Conservation (phyloP, 2,888 invertebrate species). For the Anaspis maculata region DNA sequence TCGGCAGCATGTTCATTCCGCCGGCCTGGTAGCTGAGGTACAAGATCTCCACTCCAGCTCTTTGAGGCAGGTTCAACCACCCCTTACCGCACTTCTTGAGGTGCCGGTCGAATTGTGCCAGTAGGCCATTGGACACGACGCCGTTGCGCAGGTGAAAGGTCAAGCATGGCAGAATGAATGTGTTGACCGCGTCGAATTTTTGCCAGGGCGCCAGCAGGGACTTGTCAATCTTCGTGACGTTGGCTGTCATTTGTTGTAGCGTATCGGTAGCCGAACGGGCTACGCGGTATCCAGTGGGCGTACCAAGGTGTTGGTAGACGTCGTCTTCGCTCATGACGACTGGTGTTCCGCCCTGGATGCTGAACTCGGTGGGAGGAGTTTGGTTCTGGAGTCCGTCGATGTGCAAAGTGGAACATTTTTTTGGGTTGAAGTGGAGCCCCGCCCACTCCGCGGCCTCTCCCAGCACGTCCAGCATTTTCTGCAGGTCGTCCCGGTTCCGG, state of each 20-base stretch:
- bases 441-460: slow-evolving; percentile 9
- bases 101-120: no score
- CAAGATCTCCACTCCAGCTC: no score
- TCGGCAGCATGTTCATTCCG: no score
- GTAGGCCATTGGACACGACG: no score
- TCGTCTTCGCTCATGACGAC: slow-evolving; percentile 17
- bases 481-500: slow-evolving; percentile 11
- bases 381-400: slow-evolving; percentile 12
- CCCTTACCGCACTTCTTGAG: no score
- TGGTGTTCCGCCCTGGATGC: slow-evolving; percentile 16
- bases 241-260: slow-evolving; percentile 15
- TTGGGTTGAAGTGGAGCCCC: slow-evolving; percentile 26
- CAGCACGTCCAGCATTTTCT: slow-evolving; percentile 9
- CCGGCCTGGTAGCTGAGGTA: no score
- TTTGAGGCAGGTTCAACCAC: no score
- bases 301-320: slow-evolving; percentile 28
- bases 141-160: slow-evolving; percentile 27
- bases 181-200: slow-evolving; percentile 20
- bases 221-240: slow-evolving; percentile 12
- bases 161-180: slow-evolving; percentile 24
- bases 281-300: slow-evolving; percentile 25
- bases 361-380: slow-evolving; percentile 12
- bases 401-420: slow-evolving; percentile 24
- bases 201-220: slow-evolving; percentile 20
- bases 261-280: slow-evolving; percentile 17